Evolutionary conservation across 2,113 vertebrate species (phyloP), one percentile per base, ranked within the genome.

Genomic region (Tor tambroides): DNA sequence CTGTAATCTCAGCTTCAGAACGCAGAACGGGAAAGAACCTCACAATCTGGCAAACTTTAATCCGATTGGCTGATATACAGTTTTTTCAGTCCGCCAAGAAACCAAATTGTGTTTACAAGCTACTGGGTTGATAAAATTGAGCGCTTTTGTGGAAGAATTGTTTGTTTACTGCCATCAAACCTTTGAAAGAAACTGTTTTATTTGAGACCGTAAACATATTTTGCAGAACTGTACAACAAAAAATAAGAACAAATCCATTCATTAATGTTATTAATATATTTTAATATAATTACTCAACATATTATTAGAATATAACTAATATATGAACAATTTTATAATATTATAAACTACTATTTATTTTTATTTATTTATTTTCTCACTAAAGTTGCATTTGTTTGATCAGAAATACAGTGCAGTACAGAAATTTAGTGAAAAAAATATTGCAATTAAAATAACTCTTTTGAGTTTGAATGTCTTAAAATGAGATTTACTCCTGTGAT

Each of bases 71-170:
- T 46, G 23, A 28, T 49, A 76, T 17, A 26, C 38, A 49, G 41
- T 6, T 76, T 46, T 43, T 75, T 15, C 12, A 75, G 41, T 76
- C 41, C 3, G 74, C 74, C 74, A 76, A 76, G n/a, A 76, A 76
- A 26, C 74, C 4, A 3, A 49, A 76, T 49, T 76, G 38, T 75
- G 74, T 76, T 76, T 76, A 76, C 74, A 76, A 76, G 41, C 74
- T 49, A 76, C 23, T 76, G 6, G 41, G 72, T 43, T 76, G n/a
- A 17, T 49, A 17, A 76, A 76, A 49, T 49, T 15, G 12, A 26
- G 41, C 12, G 0, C n/a, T 76, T 76, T 15, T 26, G 14, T 28
- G n/a, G 11, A 72, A 12, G 10, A 72, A n/a, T 41, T 72, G 8
- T 12, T 23, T 12, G 4, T 11, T 72, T 41, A 72, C 69, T 72